These are phyloP conservation scores for Oedothorax gibbosus DNA, from an alignment of 1,140 invertebrate species.

Conservation along the genomic window DNA sequence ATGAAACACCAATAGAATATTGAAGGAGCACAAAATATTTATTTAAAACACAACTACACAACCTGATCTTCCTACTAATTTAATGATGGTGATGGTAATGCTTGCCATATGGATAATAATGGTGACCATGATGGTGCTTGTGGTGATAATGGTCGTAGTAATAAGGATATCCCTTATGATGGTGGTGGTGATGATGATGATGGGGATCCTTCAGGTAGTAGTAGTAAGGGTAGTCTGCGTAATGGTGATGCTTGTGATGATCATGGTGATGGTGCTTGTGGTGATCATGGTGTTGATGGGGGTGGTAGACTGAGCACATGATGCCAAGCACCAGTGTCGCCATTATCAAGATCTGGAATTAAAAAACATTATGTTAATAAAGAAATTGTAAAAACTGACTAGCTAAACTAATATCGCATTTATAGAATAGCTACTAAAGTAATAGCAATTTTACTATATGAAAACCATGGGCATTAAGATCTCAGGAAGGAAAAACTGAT, in stretches of 20 bases:
- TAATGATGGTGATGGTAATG: conserved; percentile 21
- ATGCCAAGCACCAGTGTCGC: background rate
- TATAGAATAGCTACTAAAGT: too few relatives aligned
- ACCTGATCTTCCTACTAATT: background rate
- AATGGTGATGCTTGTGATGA: conserved; percentile 8
- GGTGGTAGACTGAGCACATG: conserved; percentile 1
- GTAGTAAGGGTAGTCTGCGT: conserved; percentile 2
- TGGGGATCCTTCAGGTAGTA: background rate
- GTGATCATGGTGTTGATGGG: conserved; percentile 7
- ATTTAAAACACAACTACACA: too few relatives aligned
- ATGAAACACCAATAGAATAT: too few relatives aligned
- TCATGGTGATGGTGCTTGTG: conserved; percentile 12
- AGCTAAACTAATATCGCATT: too few relatives aligned
- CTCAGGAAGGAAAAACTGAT: too few relatives aligned
- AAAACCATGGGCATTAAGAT: too few relatives aligned
- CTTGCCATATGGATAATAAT: conserved; percentile 27
- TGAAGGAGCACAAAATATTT: too few relatives aligned
- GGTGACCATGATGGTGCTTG: conserved; percentile 5
- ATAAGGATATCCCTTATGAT: conserved; percentile 21
- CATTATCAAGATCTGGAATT: conserved; percentile 13
- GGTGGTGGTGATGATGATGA: conserved; percentile 16
- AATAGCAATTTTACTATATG: too few relatives aligned
- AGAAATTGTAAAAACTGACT: background rate
- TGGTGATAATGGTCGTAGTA: conserved; percentile 26
- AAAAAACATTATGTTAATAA: background rate